These are phyloP conservation scores for Oreonectes daqikongensis DNA, from an alignment of 2,797 vertebrate genomes.

Conservation along the genomic window DNA sequence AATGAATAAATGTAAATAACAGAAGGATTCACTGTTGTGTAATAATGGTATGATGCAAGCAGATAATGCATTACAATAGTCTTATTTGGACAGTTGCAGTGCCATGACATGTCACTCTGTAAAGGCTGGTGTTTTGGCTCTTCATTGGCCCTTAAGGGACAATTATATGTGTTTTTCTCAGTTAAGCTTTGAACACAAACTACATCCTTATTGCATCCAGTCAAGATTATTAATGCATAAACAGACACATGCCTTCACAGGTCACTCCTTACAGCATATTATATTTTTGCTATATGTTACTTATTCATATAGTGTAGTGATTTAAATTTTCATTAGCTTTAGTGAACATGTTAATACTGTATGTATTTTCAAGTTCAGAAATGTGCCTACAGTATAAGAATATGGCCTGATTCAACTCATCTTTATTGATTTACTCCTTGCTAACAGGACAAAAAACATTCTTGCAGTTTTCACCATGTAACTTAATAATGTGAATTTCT, in stretches of 20 bases:
- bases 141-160: not conserved
- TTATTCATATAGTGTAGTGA: not conserved
- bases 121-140: not conserved
- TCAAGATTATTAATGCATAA: not conserved
- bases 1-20: too few relatives aligned
- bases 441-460: constrained; percentile 1
- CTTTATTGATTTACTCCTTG: constrained; percentile 22
- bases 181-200: not conserved
- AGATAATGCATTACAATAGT: not conserved
- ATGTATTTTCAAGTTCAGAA: not conserved
- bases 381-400: not conserved
- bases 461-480: constrained; percentile 28
- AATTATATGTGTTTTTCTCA: constrained; percentile 16
- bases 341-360: not conserved
- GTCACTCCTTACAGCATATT: not conserved
- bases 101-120: not conserved
- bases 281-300: not conserved
- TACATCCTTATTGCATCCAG: not conserved
- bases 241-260: not conserved
- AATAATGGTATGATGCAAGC: not conserved
- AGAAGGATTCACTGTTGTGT: too few relatives aligned
- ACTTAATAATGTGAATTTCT: constrained; percentile 33
- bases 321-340: not conserved
- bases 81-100: not conserved
- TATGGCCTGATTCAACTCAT: not conserved